Base-by-base conservation (phyloP, 2,797 vertebrate genomes). In the Carduelis carduelis region DNA sequence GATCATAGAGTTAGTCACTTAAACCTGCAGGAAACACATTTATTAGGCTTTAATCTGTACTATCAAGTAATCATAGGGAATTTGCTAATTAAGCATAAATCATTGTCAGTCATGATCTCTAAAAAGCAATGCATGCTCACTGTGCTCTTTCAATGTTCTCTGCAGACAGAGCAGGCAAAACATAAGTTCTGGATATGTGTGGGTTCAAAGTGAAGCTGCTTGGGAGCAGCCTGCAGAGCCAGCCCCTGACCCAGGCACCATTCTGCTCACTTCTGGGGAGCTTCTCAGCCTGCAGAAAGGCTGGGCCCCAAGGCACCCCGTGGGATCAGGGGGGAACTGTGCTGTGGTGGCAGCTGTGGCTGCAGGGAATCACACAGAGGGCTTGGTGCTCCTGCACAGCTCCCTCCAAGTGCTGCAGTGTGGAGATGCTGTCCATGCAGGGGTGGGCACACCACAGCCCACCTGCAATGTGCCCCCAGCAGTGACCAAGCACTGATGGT, bases 31-130 rank as follows among this genome's bases (percentile, higher is more conserved):
- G 91, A 97, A 97, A 92, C 82, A 64, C 66, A 92, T 95, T 96
- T 97, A 96, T 97, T 97, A 97, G n/a, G 44, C 53, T 68, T 66
- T 96, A 97, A 97, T 96, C 79, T 97, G 61, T 95, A 53, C 87
- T 94, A 95, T 95, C 97, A 97, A 95, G 66, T 75, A 93, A 87
- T 96, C 59, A 9, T 26, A 49, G 55, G 69, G 64, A 97, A 96
- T 91, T 85, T 9, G 30, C 79, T 92, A 93, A 97, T 97, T 96
- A 96, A 83, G 90, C 89, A 96, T 95, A 95, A 95, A 97, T 97
- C 95, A 93, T 59, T 96, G 92, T 96, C 89, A 91, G 5, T 89
- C 64, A 84, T 92, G 69, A 84, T 89, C 79, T 89, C 83, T 70
- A 65, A 52, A 71, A 85, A 74, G 68, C 75, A 90, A 14, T 22